Evolutionary conservation across 2,797 vertebrate species (phyloP).

Genomic region (Chiroxiphia lanceolata): DNA sequence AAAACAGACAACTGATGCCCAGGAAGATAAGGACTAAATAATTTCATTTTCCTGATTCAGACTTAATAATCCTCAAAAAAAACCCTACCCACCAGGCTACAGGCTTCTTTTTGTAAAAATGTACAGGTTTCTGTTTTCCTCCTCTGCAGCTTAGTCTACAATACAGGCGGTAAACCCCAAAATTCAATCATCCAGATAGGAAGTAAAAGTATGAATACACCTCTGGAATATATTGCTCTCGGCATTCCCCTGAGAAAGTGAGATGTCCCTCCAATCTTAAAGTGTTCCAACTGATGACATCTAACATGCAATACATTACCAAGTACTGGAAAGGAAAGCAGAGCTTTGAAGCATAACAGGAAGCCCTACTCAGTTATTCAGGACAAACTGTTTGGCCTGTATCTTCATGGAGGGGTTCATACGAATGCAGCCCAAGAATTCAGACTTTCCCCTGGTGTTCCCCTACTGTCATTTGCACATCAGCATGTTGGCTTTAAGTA

Average conservation of each 20-base stretch:
- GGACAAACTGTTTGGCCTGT: not conserved
- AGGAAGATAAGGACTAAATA: not conserved
- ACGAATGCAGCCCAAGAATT: not conserved
- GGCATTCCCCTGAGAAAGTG: not conserved
- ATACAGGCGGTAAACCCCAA: not conserved
- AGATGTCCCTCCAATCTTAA: not conserved
- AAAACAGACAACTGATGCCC: not conserved
- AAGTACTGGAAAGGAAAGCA: not conserved
- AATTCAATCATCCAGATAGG: not conserved
- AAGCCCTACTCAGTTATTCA: not conserved
- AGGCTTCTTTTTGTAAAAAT: not conserved
- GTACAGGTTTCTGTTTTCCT: not conserved
- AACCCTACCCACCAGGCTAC: not conserved
- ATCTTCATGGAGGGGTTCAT: not conserved
- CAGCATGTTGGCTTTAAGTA: not conserved
- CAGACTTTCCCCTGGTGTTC: not conserved
- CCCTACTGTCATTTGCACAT: not conserved
- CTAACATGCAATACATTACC: not conserved
- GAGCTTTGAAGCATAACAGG: not conserved
- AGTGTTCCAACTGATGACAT: not conserved
- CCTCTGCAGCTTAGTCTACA: not conserved
- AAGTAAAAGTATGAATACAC: not conserved
- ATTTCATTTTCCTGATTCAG: not conserved
- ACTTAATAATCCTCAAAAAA: not conserved
- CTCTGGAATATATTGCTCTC: not conserved